Evolutionary conservation across 2,888 invertebrate species (phyloP).

Genomic region (Nomada flava): DNA sequence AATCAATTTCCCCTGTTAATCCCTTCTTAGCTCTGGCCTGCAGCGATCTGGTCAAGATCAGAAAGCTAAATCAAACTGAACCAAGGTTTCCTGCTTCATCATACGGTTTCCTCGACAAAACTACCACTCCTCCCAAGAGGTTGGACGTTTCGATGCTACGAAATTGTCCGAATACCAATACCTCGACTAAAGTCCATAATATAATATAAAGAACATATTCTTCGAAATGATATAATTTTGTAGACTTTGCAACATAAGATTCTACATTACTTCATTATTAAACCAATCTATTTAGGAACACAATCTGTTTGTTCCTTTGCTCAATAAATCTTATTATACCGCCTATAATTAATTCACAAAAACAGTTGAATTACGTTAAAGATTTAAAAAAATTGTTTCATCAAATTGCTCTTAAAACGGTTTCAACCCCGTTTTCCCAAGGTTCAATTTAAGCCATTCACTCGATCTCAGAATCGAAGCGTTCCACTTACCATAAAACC

Average conservation of each 20-base stretch:
- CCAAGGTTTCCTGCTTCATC: slow-evolving; percentile 17
- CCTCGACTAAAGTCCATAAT: not conserved
- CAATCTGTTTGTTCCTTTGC: too few species aligned
- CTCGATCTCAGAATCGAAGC: not conserved
- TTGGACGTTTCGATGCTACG: slow-evolving; percentile 4
- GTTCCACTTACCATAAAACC: not conserved
- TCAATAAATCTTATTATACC: too few species aligned
- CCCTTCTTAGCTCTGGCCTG: not conserved
- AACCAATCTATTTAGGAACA: too few species aligned
- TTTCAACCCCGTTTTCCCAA: too few species aligned
- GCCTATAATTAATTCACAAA: too few species aligned
- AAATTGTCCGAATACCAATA: slow-evolving; percentile 18
- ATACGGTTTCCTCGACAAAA: not conserved
- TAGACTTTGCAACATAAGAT: too few species aligned
- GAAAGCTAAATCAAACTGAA: slow-evolving; percentile 36
- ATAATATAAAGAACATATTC: too few species aligned
- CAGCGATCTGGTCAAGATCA: slow-evolving; percentile 23
- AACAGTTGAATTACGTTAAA: too few species aligned
- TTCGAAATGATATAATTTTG: too few species aligned
- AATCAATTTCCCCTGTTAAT: slow-evolving; percentile 53
- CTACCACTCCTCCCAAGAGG: not conserved
- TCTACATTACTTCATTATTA: not conserved
- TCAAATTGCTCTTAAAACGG: not conserved
- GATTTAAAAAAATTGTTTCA: not conserved
- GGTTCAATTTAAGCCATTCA: not conserved